A percentile compares a stretch with the other conserved stretches of the same genome.
Evolutionary conservation across 2,888 invertebrate species (phyloP).

Genomic region (Ormyrus labotus): DNA sequence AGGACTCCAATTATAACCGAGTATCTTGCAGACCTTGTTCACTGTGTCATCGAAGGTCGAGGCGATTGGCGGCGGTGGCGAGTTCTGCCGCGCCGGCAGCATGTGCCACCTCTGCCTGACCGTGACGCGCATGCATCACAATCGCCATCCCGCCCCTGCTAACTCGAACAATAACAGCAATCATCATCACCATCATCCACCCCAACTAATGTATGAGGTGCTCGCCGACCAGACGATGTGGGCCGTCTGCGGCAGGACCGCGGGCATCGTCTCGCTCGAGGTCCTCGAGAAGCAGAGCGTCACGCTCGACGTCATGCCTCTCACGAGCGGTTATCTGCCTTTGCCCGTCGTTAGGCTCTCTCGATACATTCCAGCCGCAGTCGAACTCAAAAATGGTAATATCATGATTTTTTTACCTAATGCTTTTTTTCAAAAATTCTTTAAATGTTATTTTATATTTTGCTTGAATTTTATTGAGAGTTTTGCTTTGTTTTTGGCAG

Average conservation of each 20-base stretch:
- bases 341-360: constrained; percentile 91
- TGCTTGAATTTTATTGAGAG: no score
- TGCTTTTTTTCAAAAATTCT: no score
- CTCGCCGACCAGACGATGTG: constrained; percentile 94
- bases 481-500: no score
- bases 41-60: constrained; percentile 87
- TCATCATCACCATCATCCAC: constrained; percentile 62
- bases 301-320: constrained; percentile 92
- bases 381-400: constrained; percentile 72
- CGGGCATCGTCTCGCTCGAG: constrained; percentile 84
- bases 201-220: constrained; percentile 92
- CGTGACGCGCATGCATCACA: constrained; percentile 78
- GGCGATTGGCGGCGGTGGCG: constrained; percentile 82
- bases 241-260: constrained; percentile 94
- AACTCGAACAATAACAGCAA: constrained; percentile 8
- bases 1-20: not conserved
- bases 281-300: constrained; percentile 84
- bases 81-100: constrained; percentile 92
- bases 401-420: no score
- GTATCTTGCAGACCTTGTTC: constrained; percentile 84
- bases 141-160: not conserved
- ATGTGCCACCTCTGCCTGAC: constrained; percentile 89
- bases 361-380: constrained; percentile 89
- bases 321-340: constrained; percentile 93
- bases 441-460: no score